Evolutionary conservation across 2,888 invertebrate genomes (phyloP).

Genomic region (Limenitis camilla): DNA sequence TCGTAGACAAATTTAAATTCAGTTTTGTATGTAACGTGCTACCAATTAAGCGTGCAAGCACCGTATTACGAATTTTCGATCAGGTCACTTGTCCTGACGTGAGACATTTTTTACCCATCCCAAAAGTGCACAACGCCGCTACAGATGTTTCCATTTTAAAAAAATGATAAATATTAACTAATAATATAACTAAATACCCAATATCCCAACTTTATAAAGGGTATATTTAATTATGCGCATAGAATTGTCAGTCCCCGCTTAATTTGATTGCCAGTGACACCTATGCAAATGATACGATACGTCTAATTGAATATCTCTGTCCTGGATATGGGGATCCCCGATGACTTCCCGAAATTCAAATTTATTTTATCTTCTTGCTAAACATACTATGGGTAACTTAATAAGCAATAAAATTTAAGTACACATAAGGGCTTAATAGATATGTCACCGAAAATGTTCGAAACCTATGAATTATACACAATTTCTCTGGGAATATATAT

Average conservation of each 20-base stretch:
- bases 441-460: too few species aligned
- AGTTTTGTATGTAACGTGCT: too few species aligned
- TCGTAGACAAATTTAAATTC: too few species aligned
- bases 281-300: conserved; percentile 68
- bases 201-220: conserved; percentile 41
- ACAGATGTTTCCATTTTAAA: too few species aligned
- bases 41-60: too few species aligned
- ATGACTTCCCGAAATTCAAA: conserved; percentile 38
- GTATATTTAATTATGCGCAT: conserved; percentile 63
- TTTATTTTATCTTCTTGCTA: conserved; percentile 19
- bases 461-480: too few species aligned
- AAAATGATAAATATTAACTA: conserved; percentile 25
- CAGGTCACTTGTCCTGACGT: too few species aligned
- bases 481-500: too few species aligned
- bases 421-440: background rate
- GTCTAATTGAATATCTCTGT: conserved; percentile 71
- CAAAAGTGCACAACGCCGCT: too few species aligned
- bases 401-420: background rate
- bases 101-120: too few species aligned
- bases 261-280: conserved; percentile 68
- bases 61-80: too few species aligned
- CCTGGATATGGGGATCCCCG: conserved; percentile 36
- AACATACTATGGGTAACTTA: conserved; percentile 3
- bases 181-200: conserved; percentile 8
- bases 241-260: conserved; percentile 57